Conservation (phyloP, 2,888 invertebrate species). For the Pachliopta kotzebuea region DNA sequence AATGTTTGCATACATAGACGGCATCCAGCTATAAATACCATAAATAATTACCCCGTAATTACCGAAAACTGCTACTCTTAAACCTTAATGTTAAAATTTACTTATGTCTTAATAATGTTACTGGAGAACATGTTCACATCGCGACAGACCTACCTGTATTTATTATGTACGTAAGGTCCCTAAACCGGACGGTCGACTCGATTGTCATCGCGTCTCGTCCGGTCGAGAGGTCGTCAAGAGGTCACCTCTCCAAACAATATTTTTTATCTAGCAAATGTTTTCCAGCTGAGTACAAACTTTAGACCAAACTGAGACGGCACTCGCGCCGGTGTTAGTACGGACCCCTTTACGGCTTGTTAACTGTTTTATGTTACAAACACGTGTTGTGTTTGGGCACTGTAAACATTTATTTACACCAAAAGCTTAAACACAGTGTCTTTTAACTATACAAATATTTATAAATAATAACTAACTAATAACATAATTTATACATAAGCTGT, state of each 20-base stretch:
- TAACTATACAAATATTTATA: neutral
- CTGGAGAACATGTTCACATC: conserved; percentile 9
- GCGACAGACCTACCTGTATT: conserved; percentile 14
- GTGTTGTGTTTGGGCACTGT: conserved; percentile 37
- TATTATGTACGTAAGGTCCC: conserved; percentile 27
- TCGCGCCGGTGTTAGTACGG: conserved; percentile 1
- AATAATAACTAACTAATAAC: neutral
- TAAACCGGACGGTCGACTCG: conserved; percentile 38
- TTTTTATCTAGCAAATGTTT: conserved; percentile 37
- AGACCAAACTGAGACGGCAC: conserved; percentile 31
- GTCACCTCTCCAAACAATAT: conserved; percentile 38
- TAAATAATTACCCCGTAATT: too few relatives aligned
- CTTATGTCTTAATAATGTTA: neutral
- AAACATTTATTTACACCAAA: conserved; percentile 34
- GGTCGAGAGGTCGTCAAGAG: conserved; percentile 44
- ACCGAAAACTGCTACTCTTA: too few relatives aligned
- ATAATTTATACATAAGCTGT: neutral
- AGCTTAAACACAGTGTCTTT: neutral
- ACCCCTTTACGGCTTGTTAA: conserved; percentile 38
- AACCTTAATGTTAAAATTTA: too few relatives aligned
- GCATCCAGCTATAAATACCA: too few relatives aligned
- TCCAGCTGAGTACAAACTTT: conserved; percentile 35
- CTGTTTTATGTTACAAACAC: conserved; percentile 42
- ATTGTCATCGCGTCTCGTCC: conserved; percentile 41
- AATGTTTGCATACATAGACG: too few relatives aligned